A percentile compares a stretch with the other conserved stretches of the same genome.
These are phyloP conservation scores for Enteromius mattozi DNA, from an alignment of 2,797 vertebrate species.

Conservation along the genomic window DNA sequence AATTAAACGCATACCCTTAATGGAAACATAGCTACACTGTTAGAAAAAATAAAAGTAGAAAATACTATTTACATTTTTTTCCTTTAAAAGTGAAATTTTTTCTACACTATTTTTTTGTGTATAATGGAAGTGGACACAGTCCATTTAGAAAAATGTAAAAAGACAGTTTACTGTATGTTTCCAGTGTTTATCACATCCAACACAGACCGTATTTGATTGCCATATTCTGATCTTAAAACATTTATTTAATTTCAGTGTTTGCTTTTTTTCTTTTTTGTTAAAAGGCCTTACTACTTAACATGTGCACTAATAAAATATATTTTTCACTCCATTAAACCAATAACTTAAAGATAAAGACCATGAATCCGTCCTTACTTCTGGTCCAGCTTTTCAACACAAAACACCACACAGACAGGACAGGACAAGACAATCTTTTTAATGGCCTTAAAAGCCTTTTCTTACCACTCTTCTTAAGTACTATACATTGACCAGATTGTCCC, in stretches of 20 bases:
- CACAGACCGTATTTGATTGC: neutral
- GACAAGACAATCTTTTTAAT: neutral
- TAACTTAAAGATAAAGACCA: neutral
- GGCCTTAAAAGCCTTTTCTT: slow-evolving; percentile 16
- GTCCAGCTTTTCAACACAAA: neutral
- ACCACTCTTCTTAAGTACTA: neutral
- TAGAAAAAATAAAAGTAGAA: neutral
- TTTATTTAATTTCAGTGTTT: neutral
- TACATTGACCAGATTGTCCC: slow-evolving; percentile 11
- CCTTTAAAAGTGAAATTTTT: neutral
- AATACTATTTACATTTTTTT: neutral
- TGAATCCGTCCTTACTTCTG: neutral
- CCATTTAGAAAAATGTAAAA: neutral
- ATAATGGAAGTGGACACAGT: neutral
- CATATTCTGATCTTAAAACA: neutral
- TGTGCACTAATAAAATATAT: neutral
- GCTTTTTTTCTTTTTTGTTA: neutral
- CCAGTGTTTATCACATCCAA: neutral
- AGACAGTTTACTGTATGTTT: neutral
- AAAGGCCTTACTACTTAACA: neutral
- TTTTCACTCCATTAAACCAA: neutral
- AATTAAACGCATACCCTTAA: neutral
- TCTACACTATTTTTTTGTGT: neutral
- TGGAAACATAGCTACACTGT: neutral
- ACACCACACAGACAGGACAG: neutral